phyloP scores from a whole-genome alignment of 2,797 vertebrate genomes.

The Anisognathus igniventris region DNA sequence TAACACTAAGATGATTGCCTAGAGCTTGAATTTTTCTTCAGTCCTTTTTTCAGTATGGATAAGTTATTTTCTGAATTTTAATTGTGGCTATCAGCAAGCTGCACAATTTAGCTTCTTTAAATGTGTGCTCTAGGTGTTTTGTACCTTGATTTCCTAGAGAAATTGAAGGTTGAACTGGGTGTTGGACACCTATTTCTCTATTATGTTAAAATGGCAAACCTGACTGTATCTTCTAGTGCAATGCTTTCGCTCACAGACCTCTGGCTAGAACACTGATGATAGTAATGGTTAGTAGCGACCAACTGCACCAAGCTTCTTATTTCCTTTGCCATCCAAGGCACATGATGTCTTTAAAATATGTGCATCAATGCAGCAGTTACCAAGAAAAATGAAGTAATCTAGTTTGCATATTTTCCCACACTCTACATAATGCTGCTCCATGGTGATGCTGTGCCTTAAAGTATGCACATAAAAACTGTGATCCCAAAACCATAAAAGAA shows the following conservation, averaged over 20 bases:
- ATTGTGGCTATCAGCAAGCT: background rate
- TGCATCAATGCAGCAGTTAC: fast-evolving
- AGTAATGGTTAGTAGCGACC: background rate
- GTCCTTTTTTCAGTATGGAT: background rate
- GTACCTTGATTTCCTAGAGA: background rate
- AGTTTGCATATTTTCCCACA: background rate
- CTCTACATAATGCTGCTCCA: fast-evolving
- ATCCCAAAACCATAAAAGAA: background rate
- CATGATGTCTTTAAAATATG: background rate
- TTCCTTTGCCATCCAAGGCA: background rate
- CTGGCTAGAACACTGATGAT: background rate
- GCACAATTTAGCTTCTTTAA: background rate
- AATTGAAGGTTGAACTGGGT: background rate
- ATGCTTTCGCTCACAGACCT: background rate
- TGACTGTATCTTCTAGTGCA: background rate
- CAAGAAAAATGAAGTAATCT: background rate
- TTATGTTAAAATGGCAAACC: background rate
- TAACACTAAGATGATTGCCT: background rate
- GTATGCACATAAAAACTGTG: background rate
- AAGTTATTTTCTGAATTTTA: background rate
- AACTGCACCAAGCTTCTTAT: background rate
- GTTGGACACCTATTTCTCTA: background rate
- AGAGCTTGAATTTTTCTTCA: background rate
- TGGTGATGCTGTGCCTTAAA: background rate
- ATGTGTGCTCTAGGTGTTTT: background rate